Evolutionary conservation across 2,113 vertebrate genomes (phyloP).

Genomic region (Daubentonia madagascariensis): DNA sequence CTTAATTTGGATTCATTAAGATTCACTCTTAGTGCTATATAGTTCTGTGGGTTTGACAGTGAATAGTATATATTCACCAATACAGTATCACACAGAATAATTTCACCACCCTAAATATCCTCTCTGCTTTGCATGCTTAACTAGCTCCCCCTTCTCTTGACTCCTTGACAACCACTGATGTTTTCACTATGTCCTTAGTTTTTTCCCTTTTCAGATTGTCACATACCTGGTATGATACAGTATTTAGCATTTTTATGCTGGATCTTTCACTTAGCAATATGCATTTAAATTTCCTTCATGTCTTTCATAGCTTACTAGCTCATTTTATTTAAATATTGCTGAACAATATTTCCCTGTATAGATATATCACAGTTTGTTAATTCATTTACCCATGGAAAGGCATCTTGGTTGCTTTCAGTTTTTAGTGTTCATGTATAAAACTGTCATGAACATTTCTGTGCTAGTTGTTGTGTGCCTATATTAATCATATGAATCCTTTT

Average conservation of each 20-base stretch:
- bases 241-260: not conserved
- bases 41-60: not conserved
- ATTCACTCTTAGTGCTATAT: not conserved
- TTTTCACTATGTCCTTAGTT: not conserved
- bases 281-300: not conserved
- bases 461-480: not conserved
- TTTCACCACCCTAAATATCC: not conserved
- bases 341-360: not conserved
- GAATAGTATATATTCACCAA: not conserved
- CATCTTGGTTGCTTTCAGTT: not conserved
- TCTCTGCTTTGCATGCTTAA: not conserved
- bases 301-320: not conserved
- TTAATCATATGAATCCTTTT: not conserved
- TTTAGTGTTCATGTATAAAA: not conserved
- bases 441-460: not conserved
- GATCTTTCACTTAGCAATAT: not conserved
- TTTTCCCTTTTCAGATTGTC: not conserved
- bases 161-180: not conserved
- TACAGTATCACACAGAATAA: not conserved
- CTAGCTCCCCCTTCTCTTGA: fast-evolving
- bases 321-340: not conserved
- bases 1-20: not conserved
- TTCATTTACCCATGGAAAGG: not conserved
- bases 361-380: not conserved
- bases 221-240: not conserved